These are phyloP conservation scores for Labrus mixtus DNA, from an alignment of 2,113 vertebrate species.

Conservation along the genomic window DNA sequence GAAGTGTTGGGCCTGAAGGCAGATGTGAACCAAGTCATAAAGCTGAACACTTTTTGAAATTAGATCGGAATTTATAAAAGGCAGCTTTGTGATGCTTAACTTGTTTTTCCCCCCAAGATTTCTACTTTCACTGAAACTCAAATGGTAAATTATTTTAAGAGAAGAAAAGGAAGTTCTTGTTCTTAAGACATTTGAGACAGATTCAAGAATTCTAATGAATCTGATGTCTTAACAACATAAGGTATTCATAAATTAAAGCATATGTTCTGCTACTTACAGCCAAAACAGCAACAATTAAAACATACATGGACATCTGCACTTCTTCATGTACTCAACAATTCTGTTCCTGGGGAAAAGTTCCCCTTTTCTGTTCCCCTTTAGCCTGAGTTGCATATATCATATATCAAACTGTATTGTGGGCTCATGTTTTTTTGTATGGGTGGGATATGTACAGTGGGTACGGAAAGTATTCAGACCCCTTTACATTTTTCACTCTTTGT, in stretches of 20 bases:
- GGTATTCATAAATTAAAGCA: neutral
- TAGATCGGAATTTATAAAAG: slow-evolving; percentile 14
- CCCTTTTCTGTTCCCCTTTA: no score
- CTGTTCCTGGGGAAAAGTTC: neutral
- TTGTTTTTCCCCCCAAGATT: neutral
- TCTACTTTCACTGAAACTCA: no score
- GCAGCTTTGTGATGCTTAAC: neutral
- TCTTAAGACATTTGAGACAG: no score
- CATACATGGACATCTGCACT: slow-evolving; percentile 10
- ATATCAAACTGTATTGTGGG: no score
- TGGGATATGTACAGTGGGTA: no score
- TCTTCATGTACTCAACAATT: neutral
- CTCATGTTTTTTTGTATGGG: no score
- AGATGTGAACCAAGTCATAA: slow-evolving; percentile 43
- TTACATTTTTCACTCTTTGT: no score
- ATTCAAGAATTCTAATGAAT: neutral
- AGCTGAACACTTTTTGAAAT: neutral
- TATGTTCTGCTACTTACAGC: neutral
- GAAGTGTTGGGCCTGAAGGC: slow-evolving; percentile 19
- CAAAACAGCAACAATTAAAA: slow-evolving; percentile 1
- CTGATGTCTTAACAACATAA: slow-evolving; percentile 1
- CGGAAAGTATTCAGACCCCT: no score
- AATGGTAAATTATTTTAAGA: neutral
- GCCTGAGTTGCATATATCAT: no score
- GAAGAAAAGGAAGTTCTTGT: neutral